A percentile compares a stretch with the other conserved stretches of the same genome.
phyloP scores from a whole-genome alignment of 1,140 invertebrate species.

The Brachionus angularis region DNA sequence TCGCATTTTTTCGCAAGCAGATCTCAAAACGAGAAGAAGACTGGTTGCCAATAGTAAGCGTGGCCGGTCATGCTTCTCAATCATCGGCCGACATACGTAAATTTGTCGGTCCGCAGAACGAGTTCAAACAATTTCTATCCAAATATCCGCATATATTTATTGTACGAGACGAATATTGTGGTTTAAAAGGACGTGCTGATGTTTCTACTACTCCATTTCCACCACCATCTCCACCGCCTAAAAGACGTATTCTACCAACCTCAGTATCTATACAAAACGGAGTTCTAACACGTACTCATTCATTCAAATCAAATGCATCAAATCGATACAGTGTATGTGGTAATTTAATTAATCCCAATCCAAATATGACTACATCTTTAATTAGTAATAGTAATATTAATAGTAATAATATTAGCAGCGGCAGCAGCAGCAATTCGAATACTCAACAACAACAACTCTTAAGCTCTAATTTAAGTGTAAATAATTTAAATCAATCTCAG shows the following conservation, averaged over 20 bases:
- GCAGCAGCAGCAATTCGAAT: neutral
- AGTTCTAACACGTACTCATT: slow-evolving; percentile 37
- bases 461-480: neutral
- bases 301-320: slow-evolving; percentile 23
- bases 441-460: neutral
- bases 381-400: neutral
- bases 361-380: neutral
- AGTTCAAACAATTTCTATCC: slow-evolving; percentile 55
- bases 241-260: slow-evolving; percentile 15
- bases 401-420: neutral
- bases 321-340: slow-evolving; percentile 30
- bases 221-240: slow-evolving; percentile 45
- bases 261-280: slow-evolving; percentile 30
- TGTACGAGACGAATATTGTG: slow-evolving; percentile 54
- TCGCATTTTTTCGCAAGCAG: slow-evolving; percentile 57
- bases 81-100: slow-evolving; percentile 55
- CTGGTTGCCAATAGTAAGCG: slow-evolving; percentile 56
- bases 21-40: slow-evolving; percentile 55
- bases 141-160: slow-evolving; percentile 58
- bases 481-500: neutral
- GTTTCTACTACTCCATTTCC: slow-evolving; percentile 20
- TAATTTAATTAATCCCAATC: neutral
- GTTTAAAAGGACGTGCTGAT: slow-evolving; percentile 48
- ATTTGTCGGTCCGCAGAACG: slow-evolving; percentile 58
- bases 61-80: slow-evolving; percentile 59